phyloP scores from a whole-genome alignment of 1,140 invertebrate genomes.

The Trichonephila inaurata region DNA sequence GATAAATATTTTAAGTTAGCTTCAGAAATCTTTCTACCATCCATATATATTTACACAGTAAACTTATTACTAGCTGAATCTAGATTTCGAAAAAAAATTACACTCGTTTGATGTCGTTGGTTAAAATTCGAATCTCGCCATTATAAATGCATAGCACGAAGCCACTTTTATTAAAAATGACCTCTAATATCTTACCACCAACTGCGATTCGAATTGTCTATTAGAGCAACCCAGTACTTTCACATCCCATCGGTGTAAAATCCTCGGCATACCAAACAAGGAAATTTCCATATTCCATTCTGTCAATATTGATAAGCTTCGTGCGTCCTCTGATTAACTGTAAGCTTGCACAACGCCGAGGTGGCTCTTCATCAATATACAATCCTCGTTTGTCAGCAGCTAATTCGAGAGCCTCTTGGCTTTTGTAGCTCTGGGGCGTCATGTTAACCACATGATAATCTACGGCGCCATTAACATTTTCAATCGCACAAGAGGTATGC shows the following conservation, averaged over 20 bases:
- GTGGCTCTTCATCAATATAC: constrained; percentile 43
- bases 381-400: constrained; percentile 39
- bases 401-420: constrained; percentile 36
- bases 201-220: background rate
- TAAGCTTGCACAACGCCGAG: background rate
- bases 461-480: constrained; percentile 40
- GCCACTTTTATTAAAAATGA: constrained; percentile 4
- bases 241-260: background rate
- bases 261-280: background rate
- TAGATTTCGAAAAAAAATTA: no score
- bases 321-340: constrained; percentile 14
- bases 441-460: constrained; percentile 48
- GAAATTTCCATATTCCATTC: constrained; percentile 47
- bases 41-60: no score
- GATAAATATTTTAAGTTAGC: no score
- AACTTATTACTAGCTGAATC: no score
- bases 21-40: no score
- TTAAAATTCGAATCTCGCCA: background rate
- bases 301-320: constrained; percentile 37
- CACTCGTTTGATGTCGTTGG: background rate
- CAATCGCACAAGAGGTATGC: background rate
- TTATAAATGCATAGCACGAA: background rate
- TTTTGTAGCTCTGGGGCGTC: constrained; percentile 21
- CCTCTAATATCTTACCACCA: background rate
- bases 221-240: background rate